Evolutionary conservation across 2,888 invertebrate genomes (phyloP).

Genomic region (Lacanobia wlatinum): DNA sequence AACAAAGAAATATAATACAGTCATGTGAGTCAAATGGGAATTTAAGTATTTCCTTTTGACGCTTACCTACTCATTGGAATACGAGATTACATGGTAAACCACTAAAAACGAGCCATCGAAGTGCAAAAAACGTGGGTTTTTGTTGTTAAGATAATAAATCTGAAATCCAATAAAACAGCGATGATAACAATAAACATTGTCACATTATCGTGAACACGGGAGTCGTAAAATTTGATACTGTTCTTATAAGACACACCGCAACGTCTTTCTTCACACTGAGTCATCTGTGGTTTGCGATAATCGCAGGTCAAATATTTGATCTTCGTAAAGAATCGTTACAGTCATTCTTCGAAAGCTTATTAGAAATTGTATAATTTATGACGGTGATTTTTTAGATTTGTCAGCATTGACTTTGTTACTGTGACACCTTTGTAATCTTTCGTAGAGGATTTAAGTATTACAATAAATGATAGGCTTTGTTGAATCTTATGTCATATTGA

Average conservation of each 20-base stretch:
- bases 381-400: slow-evolving; percentile 49
- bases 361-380: slow-evolving; percentile 58
- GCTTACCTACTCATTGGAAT: slow-evolving; percentile 46
- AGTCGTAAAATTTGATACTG: slow-evolving; percentile 80
- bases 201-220: slow-evolving; percentile 76
- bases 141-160: slow-evolving; percentile 68
- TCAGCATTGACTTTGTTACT: slow-evolving; percentile 51
- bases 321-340: slow-evolving; percentile 57
- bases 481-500: slow-evolving; percentile 56
- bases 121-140: slow-evolving; percentile 60
- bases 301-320: slow-evolving; percentile 65
- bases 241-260: slow-evolving; percentile 64
- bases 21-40: slow-evolving; percentile 51
- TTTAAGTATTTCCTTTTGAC: slow-evolving; percentile 60
- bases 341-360: slow-evolving; percentile 62
- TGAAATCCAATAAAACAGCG: slow-evolving; percentile 70
- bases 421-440: slow-evolving; percentile 60
- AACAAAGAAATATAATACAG: slow-evolving; percentile 27
- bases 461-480: slow-evolving; percentile 60
- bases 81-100: slow-evolving; percentile 46
- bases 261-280: slow-evolving; percentile 65
- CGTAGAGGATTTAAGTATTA: slow-evolving; percentile 47
- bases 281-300: slow-evolving; percentile 62
- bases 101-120: slow-evolving; percentile 38
- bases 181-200: slow-evolving; percentile 75